phyloP scores from a whole-genome alignment of 1,140 invertebrate species.

The Pararge aegeria region DNA sequence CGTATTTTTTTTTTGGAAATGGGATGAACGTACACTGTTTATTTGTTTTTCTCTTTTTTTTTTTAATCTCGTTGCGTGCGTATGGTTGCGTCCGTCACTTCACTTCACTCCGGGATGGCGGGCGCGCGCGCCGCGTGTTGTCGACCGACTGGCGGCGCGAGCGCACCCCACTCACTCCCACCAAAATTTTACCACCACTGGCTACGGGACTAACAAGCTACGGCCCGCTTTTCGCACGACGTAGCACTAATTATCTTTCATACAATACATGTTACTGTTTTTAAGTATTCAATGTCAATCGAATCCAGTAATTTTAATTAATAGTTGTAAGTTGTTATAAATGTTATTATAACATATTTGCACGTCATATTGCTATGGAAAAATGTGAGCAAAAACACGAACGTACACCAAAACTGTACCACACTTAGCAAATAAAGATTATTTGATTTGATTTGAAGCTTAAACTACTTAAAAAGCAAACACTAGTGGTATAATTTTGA shows the following conservation, averaged over 20 bases:
- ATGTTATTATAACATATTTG: no score
- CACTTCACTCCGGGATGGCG: conserved; percentile 56
- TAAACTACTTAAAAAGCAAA: no score
- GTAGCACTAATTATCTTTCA: conserved; percentile 1
- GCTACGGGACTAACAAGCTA: conserved; percentile 36
- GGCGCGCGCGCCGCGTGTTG: conserved; percentile 59
- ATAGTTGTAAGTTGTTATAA: no score
- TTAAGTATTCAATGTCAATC: no score
- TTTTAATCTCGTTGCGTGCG: conserved; percentile 17
- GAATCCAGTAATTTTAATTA: no score
- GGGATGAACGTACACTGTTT: conserved; percentile 62
- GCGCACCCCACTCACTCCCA: conserved; percentile 76
- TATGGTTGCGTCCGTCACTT: conserved; percentile 32
- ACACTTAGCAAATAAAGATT: no score
- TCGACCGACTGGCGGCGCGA: conserved; percentile 61
- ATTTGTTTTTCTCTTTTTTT: conserved; percentile 32
- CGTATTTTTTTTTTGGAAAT: conserved; percentile 18
- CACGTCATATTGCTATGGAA: no score
- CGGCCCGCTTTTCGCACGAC: conserved; percentile 45
- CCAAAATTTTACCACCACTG: conserved; percentile 72
- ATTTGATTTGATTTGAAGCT: no score
- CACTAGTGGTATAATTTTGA: no score
- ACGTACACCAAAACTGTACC: no score
- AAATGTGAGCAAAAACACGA: no score
- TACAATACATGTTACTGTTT: background rate